These are phyloP conservation scores for Erpornis zantholeuca DNA, from an alignment of 2,113 vertebrate genomes.

Conservation along the genomic window DNA sequence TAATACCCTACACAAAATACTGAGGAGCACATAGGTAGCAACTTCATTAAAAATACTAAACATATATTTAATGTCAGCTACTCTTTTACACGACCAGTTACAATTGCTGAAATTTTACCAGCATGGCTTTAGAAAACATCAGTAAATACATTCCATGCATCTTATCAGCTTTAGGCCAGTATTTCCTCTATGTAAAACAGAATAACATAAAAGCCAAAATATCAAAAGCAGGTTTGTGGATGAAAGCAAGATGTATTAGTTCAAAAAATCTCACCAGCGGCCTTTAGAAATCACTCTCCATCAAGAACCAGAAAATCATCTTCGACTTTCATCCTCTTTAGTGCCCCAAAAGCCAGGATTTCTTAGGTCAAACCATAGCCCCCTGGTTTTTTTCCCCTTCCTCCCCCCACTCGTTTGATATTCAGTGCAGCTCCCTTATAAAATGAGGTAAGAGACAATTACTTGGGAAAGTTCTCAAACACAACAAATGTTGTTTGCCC, in stretches of 20 bases:
- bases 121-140: neutral
- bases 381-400: neutral
- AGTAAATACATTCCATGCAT: neutral
- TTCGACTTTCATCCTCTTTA: neutral
- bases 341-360: neutral
- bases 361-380: neutral
- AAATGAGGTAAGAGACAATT: neutral
- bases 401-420: neutral
- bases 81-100: neutral
- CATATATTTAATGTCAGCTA: neutral
- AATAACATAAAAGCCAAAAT: neutral
- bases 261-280: rapidly evolving
- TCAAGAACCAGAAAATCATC: neutral
- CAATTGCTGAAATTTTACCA: neutral
- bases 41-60: neutral
- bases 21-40: neutral
- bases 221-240: neutral
- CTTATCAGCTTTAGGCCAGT: neutral
- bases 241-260: neutral
- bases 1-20: neutral
- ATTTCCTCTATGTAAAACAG: neutral
- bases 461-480: neutral
- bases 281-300: neutral
- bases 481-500: neutral
- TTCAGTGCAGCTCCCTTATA: neutral